Conservation (phyloP, 2,888 invertebrate species). For the Stenchaetothrips biformis region DNA sequence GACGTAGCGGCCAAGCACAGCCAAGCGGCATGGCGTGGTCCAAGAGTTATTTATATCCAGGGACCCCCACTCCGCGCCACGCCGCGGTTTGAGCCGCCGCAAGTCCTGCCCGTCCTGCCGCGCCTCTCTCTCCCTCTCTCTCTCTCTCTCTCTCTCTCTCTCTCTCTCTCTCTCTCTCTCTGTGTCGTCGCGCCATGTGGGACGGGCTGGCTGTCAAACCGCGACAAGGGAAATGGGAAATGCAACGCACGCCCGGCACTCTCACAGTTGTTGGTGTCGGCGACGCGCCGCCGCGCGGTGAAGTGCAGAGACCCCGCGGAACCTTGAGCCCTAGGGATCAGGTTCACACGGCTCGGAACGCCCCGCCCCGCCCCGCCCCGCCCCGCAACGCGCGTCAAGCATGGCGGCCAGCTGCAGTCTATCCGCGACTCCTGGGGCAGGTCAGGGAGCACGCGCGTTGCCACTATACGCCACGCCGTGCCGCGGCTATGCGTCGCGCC, state of each 20-base stretch:
- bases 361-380: constrained; percentile 26
- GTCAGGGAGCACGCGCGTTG: background rate
- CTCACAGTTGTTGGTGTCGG: background rate
- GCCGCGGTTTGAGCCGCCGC: background rate
- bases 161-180: too few relatives aligned
- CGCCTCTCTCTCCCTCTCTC: too few relatives aligned
- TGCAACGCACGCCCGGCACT: background rate
- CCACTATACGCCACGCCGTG: too few relatives aligned
- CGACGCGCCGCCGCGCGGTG: background rate
- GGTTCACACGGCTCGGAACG: background rate
- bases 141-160: too few relatives aligned
- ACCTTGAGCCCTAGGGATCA: constrained; percentile 36
- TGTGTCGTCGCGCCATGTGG: background rate
- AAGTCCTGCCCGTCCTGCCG: too few relatives aligned
- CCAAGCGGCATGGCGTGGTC: constrained; percentile 31
- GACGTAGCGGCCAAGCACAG: constrained; percentile 29
- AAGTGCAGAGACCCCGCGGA: constrained; percentile 20
- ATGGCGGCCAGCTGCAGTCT: too few relatives aligned
- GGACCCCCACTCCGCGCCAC: background rate
- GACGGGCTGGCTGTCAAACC: background rate
- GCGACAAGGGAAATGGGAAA: background rate
- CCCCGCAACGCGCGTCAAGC: background rate
- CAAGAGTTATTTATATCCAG: constrained; percentile 26
- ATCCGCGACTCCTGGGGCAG: background rate
- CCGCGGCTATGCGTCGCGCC: too few relatives aligned